Evolutionary conservation across 1,140 invertebrate genomes (phyloP).

Genomic region (Scaptomyza graminum): DNA sequence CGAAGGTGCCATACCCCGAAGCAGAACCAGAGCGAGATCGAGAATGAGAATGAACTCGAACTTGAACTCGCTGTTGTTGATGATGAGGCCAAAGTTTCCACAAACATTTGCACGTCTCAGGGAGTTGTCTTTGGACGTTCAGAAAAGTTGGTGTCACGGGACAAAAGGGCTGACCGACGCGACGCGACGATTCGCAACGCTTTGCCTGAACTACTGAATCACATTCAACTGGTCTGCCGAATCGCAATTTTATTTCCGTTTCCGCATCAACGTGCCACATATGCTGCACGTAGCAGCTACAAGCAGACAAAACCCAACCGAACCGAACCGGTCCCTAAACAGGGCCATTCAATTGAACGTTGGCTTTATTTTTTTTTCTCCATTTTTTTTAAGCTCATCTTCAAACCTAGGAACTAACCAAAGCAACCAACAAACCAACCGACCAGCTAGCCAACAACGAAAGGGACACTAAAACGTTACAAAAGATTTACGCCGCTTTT

Average conservation of each 20-base stretch:
- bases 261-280: slow-evolving; percentile 53
- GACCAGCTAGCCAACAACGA: slow-evolving; percentile 5
- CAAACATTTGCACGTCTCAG: slow-evolving; percentile 46
- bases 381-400: slow-evolving; percentile 33
- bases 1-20: slow-evolving; percentile 5
- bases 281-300: slow-evolving; percentile 29
- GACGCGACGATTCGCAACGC: slow-evolving; percentile 66
- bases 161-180: slow-evolving; percentile 43
- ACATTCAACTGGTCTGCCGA: slow-evolving; percentile 71
- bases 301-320: too few species aligned
- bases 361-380: not conserved
- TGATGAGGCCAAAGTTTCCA: slow-evolving; percentile 54
- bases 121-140: slow-evolving; percentile 3
- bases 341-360: slow-evolving; percentile 43
- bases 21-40: slow-evolving; percentile 4
- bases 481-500: slow-evolving; percentile 73
- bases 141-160: slow-evolving; percentile 13
- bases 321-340: not conserved
- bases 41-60: slow-evolving; percentile 4
- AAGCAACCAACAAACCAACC: slow-evolving; percentile 21
- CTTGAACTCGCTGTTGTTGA: slow-evolving; percentile 17
- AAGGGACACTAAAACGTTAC: slow-evolving; percentile 63
- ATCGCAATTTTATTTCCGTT: slow-evolving; percentile 77
- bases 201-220: slow-evolving; percentile 46
- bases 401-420: slow-evolving; percentile 22